A percentile compares a stretch with the other conserved stretches of the same genome.
These are phyloP conservation scores for Carduelis carduelis DNA, from an alignment of 2,797 vertebrate genomes.

Conservation along the genomic window DNA sequence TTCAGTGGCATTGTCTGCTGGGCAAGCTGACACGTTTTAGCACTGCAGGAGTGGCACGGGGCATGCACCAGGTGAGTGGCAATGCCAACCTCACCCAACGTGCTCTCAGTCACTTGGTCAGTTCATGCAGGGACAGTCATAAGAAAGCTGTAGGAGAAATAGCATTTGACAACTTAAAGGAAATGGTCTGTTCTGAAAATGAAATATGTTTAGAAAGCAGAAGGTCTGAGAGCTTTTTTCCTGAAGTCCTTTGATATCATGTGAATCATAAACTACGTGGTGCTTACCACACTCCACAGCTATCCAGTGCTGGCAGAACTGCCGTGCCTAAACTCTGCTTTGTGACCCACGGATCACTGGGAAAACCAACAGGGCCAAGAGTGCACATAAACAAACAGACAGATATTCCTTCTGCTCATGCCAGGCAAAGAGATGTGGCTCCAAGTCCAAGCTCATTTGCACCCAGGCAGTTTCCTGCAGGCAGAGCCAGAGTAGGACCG, in stretches of 20 bases:
- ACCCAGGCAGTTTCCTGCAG: not conserved
- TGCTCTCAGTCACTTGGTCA: fast-evolving
- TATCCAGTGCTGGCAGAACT: not conserved
- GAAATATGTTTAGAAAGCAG: not conserved
- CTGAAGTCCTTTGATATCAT: not conserved
- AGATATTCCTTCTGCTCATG: not conserved
- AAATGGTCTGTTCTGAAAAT: not conserved
- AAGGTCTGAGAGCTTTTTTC: not conserved
- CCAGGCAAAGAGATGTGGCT: not conserved
- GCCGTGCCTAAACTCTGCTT: not conserved
- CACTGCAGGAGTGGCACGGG: not conserved
- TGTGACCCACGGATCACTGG: fast-evolving
- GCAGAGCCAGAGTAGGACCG: not conserved
- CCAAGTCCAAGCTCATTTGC: not conserved
- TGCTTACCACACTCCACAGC: not conserved
- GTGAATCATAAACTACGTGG: not conserved
- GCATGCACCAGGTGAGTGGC: not conserved
- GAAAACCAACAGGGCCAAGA: not conserved
- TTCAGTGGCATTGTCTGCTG: not conserved
- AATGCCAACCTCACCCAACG: not conserved
- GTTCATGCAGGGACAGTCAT: fast-evolving
- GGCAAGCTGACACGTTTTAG: not conserved
- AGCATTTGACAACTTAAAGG: not conserved
- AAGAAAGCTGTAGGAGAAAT: not conserved
- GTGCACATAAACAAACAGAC: fast-evolving